A percentile compares a stretch with the other conserved stretches of the same genome.
phyloP scores from a whole-genome alignment of 2,888 invertebrate genomes.

The Ctenicera cuprea region DNA sequence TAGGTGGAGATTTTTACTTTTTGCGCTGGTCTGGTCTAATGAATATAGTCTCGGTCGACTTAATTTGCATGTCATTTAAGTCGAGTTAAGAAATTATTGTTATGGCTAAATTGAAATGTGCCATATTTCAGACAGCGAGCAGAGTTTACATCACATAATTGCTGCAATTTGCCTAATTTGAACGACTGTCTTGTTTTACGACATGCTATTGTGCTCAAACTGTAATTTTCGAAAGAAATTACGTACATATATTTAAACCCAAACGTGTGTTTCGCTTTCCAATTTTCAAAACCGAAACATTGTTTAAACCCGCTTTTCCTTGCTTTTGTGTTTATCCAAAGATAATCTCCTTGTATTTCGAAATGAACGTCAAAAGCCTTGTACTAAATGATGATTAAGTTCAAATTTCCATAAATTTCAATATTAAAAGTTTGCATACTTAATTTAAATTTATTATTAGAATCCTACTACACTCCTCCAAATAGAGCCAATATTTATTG shows the following conservation, averaged over 20 bases:
- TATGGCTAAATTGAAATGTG: constrained; percentile 21
- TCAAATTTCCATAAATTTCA: constrained; percentile 17
- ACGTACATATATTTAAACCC: not conserved
- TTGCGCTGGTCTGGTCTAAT: too few relatives aligned
- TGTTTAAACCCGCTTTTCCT: not conserved
- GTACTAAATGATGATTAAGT: not conserved
- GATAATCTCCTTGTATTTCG: not conserved
- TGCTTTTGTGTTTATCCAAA: constrained; percentile 5
- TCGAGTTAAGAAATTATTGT: constrained; percentile 19
- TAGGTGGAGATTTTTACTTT: too few relatives aligned
- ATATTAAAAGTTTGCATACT: not conserved
- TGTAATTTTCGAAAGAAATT: constrained; percentile 8
- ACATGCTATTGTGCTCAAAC: constrained; percentile 24
- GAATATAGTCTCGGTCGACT: too few relatives aligned
- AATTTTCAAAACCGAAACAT: not conserved
- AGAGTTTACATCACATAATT: constrained; percentile 18
- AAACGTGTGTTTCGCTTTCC: constrained; percentile 14
- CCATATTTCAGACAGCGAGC: constrained; percentile 9
- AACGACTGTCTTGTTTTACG: constrained; percentile 24
- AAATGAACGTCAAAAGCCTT: not conserved
- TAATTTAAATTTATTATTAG: constrained; percentile 22
- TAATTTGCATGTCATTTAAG: constrained; percentile 26
- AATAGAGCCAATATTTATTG: constrained; percentile 9
- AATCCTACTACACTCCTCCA: constrained; percentile 10
- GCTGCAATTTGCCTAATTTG: constrained; percentile 14